Base-by-base conservation (phyloP, 1,140 invertebrate genomes). In the Drosophila guanche region DNA sequence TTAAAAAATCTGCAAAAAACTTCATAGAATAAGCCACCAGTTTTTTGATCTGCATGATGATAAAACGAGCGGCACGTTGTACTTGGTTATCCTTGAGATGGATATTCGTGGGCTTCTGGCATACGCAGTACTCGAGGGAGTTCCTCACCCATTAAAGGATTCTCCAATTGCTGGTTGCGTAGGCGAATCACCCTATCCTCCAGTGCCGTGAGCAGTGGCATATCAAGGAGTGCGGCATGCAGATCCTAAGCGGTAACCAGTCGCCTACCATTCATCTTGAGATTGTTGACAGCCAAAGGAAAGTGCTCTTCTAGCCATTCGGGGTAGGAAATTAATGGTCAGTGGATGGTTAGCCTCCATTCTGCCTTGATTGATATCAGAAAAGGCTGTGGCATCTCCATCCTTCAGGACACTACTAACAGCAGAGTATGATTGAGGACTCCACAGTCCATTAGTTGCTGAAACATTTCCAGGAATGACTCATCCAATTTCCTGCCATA, bases 321-420 rank as follows among this genome's bases (percentile, higher is more conserved):
- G 0, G 98, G 97, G 6, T 98, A 72, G 59, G 94, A 92, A 3
- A 98, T 90, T 69, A 95, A 95, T 95, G 20, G 97, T 92, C 74
- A 97, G 95, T 0, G 97, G 97, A 12, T 98, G 90, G 46, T 97
- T 91, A 89, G 98, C 97, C 91, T 99, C 97, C 97, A 93, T 90
- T 95, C 48, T 94, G 0, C 97, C 97, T 20, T 55, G 61, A 16
- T 43, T 58, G 94, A 93, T 83, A 8, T 8, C 2, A 45, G 6
- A 65, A 93, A 91, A 43, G 94, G 8, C 10, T 1, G 8, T 33
- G 33, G 10, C 1, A 4, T 84, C 14, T 94, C 12, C 92, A 90
- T 95, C 98, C 23, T 97, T 90, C 79, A 97, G 95, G 97, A 97
- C 70, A 97, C 92, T 10, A 98, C 93, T 14, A 98, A 92, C 0